phyloP scores from a whole-genome alignment of 2,888 invertebrate species.

The Blomia tropicalis region DNA sequence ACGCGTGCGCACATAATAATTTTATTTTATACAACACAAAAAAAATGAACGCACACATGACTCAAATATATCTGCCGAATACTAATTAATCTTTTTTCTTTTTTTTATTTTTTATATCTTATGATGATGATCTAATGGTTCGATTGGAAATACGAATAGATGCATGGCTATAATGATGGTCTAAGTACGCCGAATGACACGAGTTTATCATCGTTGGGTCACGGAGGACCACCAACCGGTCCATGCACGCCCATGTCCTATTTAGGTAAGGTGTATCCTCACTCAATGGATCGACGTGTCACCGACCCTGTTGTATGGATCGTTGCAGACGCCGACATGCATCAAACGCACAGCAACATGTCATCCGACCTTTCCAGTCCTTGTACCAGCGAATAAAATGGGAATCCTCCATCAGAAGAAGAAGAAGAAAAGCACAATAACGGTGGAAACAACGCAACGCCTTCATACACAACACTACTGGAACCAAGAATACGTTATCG shows the following conservation, averaged over 20 bases:
- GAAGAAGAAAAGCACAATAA: too few relatives aligned
- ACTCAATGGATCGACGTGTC: not conserved
- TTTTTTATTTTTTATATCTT: constrained; percentile 31
- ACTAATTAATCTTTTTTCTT: constrained; percentile 22
- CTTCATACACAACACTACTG: too few relatives aligned
- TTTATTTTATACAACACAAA: too few relatives aligned
- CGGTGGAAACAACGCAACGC: too few relatives aligned
- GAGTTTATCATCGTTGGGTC: constrained; percentile 33
- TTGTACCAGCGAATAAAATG: constrained; percentile 27
- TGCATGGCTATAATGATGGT: constrained; percentile 64
- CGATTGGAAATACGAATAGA: too few relatives aligned
- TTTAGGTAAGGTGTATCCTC: constrained; percentile 12
- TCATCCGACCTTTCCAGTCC: constrained; percentile 31
- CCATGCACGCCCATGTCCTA: constrained; percentile 33
- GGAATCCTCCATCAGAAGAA: not conserved
- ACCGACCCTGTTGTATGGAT: not conserved
- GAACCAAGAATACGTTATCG: too few relatives aligned
- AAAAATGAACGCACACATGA: too few relatives aligned
- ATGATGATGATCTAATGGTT: too few relatives aligned
- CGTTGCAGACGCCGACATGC: constrained; percentile 24
- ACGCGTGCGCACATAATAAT: too few relatives aligned
- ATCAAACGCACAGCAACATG: constrained; percentile 29
- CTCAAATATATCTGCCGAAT: too few relatives aligned
- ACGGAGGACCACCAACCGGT: constrained; percentile 39
- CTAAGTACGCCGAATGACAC: constrained; percentile 35